A percentile compares a stretch with the other conserved stretches of the same genome.
phyloP scores from a whole-genome alignment of 2,888 invertebrate genomes.

The Cryptocephalus moraei region DNA sequence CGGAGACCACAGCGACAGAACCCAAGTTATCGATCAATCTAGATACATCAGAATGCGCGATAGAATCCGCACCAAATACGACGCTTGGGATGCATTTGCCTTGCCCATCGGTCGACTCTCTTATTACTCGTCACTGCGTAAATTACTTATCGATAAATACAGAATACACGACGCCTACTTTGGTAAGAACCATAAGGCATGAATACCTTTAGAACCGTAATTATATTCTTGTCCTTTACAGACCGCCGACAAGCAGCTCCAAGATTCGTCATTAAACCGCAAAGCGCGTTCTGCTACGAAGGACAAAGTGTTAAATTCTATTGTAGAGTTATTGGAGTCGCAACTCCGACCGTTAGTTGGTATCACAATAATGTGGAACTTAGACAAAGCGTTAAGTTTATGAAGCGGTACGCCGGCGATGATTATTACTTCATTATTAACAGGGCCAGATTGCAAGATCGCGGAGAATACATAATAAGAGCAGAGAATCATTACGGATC shows the following conservation, averaged over 20 bases:
- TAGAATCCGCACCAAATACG: constrained; percentile 73
- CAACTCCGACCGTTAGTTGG: constrained; percentile 94
- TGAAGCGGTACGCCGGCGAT: constrained; percentile 94
- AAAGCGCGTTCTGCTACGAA: constrained; percentile 91
- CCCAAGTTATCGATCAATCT: constrained; percentile 69
- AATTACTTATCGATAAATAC: constrained; percentile 92
- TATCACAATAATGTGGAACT: constrained; percentile 86
- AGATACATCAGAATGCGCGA: constrained; percentile 83
- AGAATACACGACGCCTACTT: constrained; percentile 93
- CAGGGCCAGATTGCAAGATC: constrained; percentile 87
- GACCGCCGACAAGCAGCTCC: constrained; percentile 97
- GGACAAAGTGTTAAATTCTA: constrained; percentile 96
- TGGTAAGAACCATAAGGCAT: constrained; percentile 45
- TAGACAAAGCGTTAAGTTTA: constrained; percentile 95
- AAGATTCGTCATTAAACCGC: constrained; percentile 93
- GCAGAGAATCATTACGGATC: constrained; percentile 96
- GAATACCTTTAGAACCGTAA: background rate
- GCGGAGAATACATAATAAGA: constrained; percentile 93
- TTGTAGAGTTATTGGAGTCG: constrained; percentile 90
- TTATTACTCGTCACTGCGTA: constrained; percentile 93
- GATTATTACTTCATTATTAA: constrained; percentile 98
- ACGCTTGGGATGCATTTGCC: constrained; percentile 71
- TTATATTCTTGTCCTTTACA: constrained; percentile 28
- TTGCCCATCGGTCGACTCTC: constrained; percentile 94
- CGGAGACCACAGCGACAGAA: constrained; percentile 70